A percentile compares a stretch with the other conserved stretches of the same genome.
phyloP scores from a whole-genome alignment of 2,797 vertebrate genomes.

The Parotocinclus haroldoi region DNA sequence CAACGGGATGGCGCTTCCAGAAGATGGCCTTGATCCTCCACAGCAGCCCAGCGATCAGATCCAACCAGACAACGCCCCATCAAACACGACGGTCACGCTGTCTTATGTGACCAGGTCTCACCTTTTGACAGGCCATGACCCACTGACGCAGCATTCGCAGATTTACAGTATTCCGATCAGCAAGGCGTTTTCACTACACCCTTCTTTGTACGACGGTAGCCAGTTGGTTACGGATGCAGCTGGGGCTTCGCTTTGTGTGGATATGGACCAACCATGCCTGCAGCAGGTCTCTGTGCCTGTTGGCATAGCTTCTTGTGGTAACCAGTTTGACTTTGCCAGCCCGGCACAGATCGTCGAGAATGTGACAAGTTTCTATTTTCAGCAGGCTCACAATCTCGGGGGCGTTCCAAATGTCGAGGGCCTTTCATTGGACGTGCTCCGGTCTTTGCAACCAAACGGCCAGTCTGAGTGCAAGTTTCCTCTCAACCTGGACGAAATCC shows the following conservation, averaged over 20 bases:
- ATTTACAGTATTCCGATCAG: constrained; percentile 60
- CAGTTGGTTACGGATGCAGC: constrained; percentile 51
- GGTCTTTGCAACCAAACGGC: constrained; percentile 24
- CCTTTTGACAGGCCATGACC: constrained; percentile 62
- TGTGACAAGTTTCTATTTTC: constrained; percentile 34
- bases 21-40: constrained; percentile 49
- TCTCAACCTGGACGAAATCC: constrained; percentile 44
- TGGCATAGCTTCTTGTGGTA: constrained; percentile 54
- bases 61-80: constrained; percentile 72
- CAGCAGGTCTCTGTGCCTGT: constrained; percentile 55
- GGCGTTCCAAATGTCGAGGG: constrained; percentile 44
- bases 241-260: constrained; percentile 44
- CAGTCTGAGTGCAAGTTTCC: constrained; percentile 40
- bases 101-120: constrained; percentile 78
- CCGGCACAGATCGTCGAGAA: constrained; percentile 54
- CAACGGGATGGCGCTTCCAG: constrained; percentile 56
- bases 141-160: constrained; percentile 57
- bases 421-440: constrained; percentile 34
- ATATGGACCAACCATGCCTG: constrained; percentile 59
- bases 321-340: constrained; percentile 53
- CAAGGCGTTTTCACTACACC: constrained; percentile 60
- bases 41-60: constrained; percentile 62
- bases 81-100: constrained; percentile 77
- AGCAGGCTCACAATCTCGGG: constrained; percentile 51
- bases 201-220: constrained; percentile 55